Evolutionary conservation across 2,797 vertebrate species (phyloP).

Genomic region (Notolepis coatsorum): DNA sequence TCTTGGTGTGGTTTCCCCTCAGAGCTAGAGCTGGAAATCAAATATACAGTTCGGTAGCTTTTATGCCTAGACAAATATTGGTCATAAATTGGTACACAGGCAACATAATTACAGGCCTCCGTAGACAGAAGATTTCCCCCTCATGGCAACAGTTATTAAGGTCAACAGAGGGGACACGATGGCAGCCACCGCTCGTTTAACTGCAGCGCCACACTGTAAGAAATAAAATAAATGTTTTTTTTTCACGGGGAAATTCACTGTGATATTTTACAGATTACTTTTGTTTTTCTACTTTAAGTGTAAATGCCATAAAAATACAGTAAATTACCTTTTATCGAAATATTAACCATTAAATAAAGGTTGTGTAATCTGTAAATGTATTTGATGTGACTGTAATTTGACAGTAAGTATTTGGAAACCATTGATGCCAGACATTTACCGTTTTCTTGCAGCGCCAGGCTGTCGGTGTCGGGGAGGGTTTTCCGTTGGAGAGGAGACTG

Average conservation of each 20-base stretch:
- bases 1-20: slow-evolving; percentile 72
- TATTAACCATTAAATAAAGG: no score
- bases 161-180: slow-evolving; percentile 66
- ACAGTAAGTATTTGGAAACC: no score
- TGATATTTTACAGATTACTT: no score
- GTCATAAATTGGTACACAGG: slow-evolving; percentile 70
- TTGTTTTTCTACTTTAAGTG: no score
- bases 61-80: slow-evolving; percentile 74
- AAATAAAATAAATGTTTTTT: slow-evolving; percentile 33
- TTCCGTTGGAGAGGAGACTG: slow-evolving; percentile 52
- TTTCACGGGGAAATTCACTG: no score
- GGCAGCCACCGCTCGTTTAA: slow-evolving; percentile 42
- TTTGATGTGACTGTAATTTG: no score
- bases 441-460: slow-evolving; percentile 7
- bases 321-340: no score
- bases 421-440: no score
- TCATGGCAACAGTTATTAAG: slow-evolving; percentile 70
- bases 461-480: slow-evolving; percentile 46
- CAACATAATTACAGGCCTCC: slow-evolving; percentile 71
- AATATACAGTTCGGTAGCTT: slow-evolving; percentile 69
- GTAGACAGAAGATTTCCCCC: slow-evolving; percentile 45
- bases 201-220: slow-evolving; percentile 14
- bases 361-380: no score
- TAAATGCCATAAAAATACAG: no score
- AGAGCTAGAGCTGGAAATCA: slow-evolving; percentile 65